These are phyloP conservation scores for Okamejei kenojei DNA, from an alignment of 2,797 vertebrate genomes.

Conservation along the genomic window DNA sequence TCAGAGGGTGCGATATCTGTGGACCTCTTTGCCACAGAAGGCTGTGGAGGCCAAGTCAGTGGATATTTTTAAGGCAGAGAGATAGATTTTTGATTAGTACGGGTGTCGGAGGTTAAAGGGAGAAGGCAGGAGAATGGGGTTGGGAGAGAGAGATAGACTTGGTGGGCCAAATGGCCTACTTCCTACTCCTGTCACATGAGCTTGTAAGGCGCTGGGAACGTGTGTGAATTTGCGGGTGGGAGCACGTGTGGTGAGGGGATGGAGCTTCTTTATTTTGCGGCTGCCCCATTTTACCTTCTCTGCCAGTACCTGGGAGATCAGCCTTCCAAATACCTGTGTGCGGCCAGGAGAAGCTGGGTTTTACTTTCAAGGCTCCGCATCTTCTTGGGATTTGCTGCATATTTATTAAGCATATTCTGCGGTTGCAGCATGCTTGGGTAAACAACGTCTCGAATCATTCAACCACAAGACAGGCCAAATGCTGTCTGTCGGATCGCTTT, in stretches of 20 bases:
- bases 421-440: not conserved
- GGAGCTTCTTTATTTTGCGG: not conserved
- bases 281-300: not conserved
- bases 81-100: no score
- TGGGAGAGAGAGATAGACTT: no score
- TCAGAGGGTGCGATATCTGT: no score
- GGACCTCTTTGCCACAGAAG: no score
- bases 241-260: no score
- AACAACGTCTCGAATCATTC: slow-evolving; percentile 22
- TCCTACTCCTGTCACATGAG: no score
- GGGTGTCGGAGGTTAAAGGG: no score
- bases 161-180: no score
- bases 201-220: not conserved
- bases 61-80: no score
- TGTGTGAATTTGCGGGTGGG: not conserved
- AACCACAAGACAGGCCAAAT: not conserved
- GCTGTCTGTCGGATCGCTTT: not conserved
- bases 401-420: not conserved
- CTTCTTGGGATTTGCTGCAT: slow-evolving; percentile 10
- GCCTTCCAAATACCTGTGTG: not conserved
- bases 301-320: not conserved
- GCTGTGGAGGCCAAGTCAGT: no score
- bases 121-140: no score
- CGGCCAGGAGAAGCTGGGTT: not conserved
- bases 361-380: not conserved